phyloP scores from a whole-genome alignment of 2,888 invertebrate species.

The Icerya purchasi region DNA sequence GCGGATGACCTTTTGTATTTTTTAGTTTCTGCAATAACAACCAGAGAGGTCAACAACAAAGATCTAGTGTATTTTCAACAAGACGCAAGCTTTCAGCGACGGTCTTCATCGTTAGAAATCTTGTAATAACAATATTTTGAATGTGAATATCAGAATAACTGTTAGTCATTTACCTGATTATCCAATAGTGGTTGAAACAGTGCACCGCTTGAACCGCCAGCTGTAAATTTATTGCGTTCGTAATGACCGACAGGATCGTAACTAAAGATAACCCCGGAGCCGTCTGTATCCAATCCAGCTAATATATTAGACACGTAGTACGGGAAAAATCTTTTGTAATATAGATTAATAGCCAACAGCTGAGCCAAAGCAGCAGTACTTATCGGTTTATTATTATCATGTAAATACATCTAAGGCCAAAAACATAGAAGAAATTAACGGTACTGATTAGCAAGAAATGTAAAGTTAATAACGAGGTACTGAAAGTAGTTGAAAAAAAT shows the following conservation, averaged over 20 bases:
- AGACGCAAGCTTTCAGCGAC: too few species aligned
- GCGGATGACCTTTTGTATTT: too few species aligned
- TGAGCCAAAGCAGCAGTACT: slow-evolving; percentile 81
- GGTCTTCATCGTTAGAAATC: too few species aligned
- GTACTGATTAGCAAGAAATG: too few species aligned
- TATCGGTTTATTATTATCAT: slow-evolving; percentile 85
- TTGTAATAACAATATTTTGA: too few species aligned
- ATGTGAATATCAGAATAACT: too few species aligned
- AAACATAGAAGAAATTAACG: slow-evolving; percentile 17
- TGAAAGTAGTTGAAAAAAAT: too few species aligned
- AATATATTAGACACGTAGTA: slow-evolving; percentile 90
- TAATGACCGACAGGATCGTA: slow-evolving; percentile 96
- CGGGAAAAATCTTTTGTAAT: slow-evolving; percentile 93
- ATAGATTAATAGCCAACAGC: slow-evolving; percentile 86
- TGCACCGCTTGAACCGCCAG: slow-evolving; percentile 76
- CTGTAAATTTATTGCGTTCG: slow-evolving; percentile 61
- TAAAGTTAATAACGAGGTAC: too few species aligned
- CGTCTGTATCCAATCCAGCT: slow-evolving; percentile 79
- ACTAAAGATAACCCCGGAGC: slow-evolving; percentile 82
- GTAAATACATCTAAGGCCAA: slow-evolving; percentile 82
- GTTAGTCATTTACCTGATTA: too few species aligned
- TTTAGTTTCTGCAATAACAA: too few species aligned
- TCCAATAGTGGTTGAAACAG: slow-evolving; percentile 86
- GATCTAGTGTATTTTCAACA: too few species aligned
- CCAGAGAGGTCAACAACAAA: too few species aligned